These are phyloP conservation scores for Erithacus rubecula DNA, from an alignment of 2,797 vertebrate genomes.

Conservation along the genomic window DNA sequence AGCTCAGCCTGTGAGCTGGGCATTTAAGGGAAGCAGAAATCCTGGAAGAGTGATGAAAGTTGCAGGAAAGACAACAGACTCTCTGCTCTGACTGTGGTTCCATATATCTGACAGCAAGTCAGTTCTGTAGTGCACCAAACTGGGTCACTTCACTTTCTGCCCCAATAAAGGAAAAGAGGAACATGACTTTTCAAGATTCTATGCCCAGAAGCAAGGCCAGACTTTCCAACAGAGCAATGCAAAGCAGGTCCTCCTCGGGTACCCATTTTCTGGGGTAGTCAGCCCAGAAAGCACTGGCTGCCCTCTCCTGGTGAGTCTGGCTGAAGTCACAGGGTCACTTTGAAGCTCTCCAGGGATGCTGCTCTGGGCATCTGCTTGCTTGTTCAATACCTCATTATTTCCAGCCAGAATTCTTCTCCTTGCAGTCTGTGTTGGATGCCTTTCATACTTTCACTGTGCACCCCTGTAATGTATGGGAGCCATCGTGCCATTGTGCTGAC, in stretches of 20 bases:
- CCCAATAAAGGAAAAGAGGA: neutral
- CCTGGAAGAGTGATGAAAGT: neutral
- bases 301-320: neutral
- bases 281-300: neutral
- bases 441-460: neutral
- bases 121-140: neutral
- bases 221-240: neutral
- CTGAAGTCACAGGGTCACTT: neutral
- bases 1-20: neutral
- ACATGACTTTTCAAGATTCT: neutral
- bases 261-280: neutral
- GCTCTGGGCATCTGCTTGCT: neutral
- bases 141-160: neutral
- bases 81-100: neutral
- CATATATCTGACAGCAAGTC: neutral
- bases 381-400: neutral
- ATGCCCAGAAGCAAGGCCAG: neutral
- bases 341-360: neutral
- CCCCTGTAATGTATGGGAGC: neutral
- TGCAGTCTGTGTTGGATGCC: neutral
- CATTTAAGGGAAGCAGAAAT: neutral
- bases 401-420: neutral
- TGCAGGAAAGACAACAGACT: neutral
- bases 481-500: accelerated
- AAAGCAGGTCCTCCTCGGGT: neutral